Conservation (phyloP, 2,797 vertebrate species). For the Poliocrania exsul region DNA sequence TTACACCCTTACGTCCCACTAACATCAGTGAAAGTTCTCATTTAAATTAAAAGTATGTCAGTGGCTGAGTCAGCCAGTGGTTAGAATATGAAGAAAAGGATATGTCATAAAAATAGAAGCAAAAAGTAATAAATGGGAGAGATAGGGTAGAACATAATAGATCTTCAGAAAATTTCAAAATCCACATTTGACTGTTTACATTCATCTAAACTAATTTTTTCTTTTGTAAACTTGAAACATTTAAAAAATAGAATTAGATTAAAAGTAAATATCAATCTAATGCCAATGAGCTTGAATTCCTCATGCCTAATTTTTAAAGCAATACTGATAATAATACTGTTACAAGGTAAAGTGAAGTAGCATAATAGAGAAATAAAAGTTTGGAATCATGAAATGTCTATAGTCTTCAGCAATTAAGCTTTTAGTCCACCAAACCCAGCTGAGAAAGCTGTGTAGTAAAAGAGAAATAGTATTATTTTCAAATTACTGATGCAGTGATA, state of each 20-base stretch:
- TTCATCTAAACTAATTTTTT: not conserved
- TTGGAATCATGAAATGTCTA: not conserved
- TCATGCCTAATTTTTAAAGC: not conserved
- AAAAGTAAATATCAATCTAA: not conserved
- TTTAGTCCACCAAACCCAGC: not conserved
- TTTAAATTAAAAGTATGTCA: not conserved
- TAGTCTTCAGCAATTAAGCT: not conserved
- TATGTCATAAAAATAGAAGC: not conserved
- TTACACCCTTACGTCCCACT: not conserved
- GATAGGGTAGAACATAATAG: not conserved
- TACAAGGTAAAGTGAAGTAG: not conserved
- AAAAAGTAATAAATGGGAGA: not conserved
- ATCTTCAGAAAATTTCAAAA: not conserved
- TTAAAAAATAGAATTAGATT: not conserved
- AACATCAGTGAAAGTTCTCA: not conserved
- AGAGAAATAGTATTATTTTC: not conserved
- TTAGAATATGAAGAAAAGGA: not conserved
- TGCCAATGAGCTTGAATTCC: not conserved
- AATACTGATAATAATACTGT: not conserved
- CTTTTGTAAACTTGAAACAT: not conserved
- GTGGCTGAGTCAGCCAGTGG: not conserved
- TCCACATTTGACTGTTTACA: not conserved
- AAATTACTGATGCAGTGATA: conserved; percentile 16
- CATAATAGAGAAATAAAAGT: not conserved
- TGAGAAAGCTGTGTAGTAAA: not conserved